These are phyloP conservation scores for Acanthosoma haemorrhoidale DNA, from an alignment of 2,888 invertebrate species.

Conservation along the genomic window DNA sequence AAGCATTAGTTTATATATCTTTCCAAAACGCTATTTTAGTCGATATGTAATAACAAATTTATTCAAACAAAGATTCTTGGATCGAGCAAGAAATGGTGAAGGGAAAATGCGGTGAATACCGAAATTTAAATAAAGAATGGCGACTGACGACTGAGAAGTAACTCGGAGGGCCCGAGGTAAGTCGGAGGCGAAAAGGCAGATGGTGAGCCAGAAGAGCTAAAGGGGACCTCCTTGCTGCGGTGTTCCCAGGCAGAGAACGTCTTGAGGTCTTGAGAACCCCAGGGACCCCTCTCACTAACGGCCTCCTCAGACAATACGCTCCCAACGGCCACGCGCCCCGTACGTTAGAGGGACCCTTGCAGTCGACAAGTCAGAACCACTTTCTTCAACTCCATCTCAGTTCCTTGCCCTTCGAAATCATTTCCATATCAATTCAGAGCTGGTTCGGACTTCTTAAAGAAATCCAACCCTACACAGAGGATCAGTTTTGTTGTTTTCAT, in stretches of 20 bases:
- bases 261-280: too few species aligned
- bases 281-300: neutral
- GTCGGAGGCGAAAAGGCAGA: neutral
- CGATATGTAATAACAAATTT: too few species aligned
- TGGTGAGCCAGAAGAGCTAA: neutral
- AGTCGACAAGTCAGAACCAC: neutral
- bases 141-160: neutral
- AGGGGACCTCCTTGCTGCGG: neutral
- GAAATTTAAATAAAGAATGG: too few species aligned
- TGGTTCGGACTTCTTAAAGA: too few species aligned
- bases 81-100: too few species aligned
- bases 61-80: too few species aligned
- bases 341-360: neutral
- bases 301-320: neutral
- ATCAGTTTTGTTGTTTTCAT: too few species aligned
- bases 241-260: slow-evolving; percentile 12
- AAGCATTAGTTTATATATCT: too few species aligned
- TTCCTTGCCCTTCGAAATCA: too few species aligned
- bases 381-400: neutral
- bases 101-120: too few species aligned
- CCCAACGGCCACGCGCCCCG: slow-evolving; percentile 6
- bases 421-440: neutral
- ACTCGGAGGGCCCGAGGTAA: neutral
- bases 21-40: too few species aligned
- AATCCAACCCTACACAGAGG: too few species aligned